Conservation (phyloP, 2,797 vertebrate genomes). For the Chrosomus eos region DNA sequence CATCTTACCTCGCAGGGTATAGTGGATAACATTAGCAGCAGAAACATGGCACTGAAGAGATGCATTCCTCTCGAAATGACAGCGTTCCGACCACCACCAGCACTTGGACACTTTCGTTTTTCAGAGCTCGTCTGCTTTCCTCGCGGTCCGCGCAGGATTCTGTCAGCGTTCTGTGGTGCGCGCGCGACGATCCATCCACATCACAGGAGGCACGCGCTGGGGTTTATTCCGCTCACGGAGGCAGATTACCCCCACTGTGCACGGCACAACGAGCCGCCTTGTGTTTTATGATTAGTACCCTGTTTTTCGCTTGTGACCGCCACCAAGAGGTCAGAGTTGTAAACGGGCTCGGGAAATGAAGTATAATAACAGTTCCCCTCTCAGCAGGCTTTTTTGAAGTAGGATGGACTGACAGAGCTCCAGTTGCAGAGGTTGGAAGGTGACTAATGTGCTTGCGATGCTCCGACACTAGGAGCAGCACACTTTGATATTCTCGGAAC, state of each 20-base stretch:
- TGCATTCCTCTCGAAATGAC: slow-evolving; percentile 80
- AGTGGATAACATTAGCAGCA: slow-evolving; percentile 82
- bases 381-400: slow-evolving; percentile 25
- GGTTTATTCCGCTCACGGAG: slow-evolving; percentile 64
- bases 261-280: slow-evolving; percentile 60
- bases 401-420: slow-evolving; percentile 33
- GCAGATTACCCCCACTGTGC: slow-evolving; percentile 67
- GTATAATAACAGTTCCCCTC: slow-evolving; percentile 4
- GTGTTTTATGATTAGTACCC: slow-evolving; percentile 47
- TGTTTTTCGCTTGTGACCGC: slow-evolving; percentile 44
- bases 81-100: slow-evolving; percentile 67
- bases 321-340: slow-evolving; percentile 54
- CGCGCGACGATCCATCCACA: slow-evolving; percentile 79
- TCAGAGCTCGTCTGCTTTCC: slow-evolving; percentile 67
- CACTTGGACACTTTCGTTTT: slow-evolving; percentile 56
- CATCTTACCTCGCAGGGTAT: slow-evolving; percentile 77
- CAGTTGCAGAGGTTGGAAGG: slow-evolving; percentile 74
- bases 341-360: slow-evolving; percentile 12
- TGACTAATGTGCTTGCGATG: slow-evolving; percentile 76
- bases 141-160: slow-evolving; percentile 70
- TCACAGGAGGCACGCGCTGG: slow-evolving; percentile 69
- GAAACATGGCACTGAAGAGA: slow-evolving; percentile 85
- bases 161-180: slow-evolving; percentile 71
- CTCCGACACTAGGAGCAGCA: slow-evolving; percentile 79
- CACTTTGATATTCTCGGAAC: slow-evolving; percentile 58